Evolutionary conservation across 2,113 vertebrate genomes (phyloP), one percentile per base, ranked within the genome.

Genomic region (Alligator sinensis): DNA sequence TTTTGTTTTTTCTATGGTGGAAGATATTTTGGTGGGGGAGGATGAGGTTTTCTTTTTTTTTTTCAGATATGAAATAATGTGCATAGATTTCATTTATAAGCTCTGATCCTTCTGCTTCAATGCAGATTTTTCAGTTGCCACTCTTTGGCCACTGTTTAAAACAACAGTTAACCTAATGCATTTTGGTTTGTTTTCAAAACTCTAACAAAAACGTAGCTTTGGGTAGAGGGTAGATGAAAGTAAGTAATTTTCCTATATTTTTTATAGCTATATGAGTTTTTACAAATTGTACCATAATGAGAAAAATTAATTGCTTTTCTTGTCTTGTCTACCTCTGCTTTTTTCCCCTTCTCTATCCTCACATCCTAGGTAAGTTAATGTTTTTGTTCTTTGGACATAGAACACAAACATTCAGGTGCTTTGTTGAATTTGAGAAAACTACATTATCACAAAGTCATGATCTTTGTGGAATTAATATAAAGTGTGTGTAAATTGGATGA

Each of bases 51-150:
- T 91, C 83, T 83, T 96, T 85, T 84, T 79, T 21, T 62, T 27
- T 64, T 22, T 9, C 54, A 62, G 62, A 82, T 94, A 97, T 94
- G 25, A 95, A 85, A 78, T 61, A 83, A 87, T 84, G 66, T 28
- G 89, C 90, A 72, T 94, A 95, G 72, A 25, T 86, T 47, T 47
- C 47, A 47, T 47, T 9, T 47, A 81, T 87, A 82, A 93, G 90
- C 95, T 86, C 91, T 87, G 60, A 62, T 88, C 21, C 91, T 95
- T 95, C 88, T 75, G 87, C 95, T 95, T 91, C 89, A 87, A 60
- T 1, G 0, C 92, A 62, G 76, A 30, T 22, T 79, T 95, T 95
- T 95, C 93, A 96, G 94, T 95, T 94, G 90, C 74, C 58, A 34
- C 28, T 94, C 66, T 74, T 85, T 1, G 0, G 61, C 34, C 19